Evolutionary conservation across 2,797 vertebrate genomes (phyloP).

Genomic region (Ficedula albicollis): DNA sequence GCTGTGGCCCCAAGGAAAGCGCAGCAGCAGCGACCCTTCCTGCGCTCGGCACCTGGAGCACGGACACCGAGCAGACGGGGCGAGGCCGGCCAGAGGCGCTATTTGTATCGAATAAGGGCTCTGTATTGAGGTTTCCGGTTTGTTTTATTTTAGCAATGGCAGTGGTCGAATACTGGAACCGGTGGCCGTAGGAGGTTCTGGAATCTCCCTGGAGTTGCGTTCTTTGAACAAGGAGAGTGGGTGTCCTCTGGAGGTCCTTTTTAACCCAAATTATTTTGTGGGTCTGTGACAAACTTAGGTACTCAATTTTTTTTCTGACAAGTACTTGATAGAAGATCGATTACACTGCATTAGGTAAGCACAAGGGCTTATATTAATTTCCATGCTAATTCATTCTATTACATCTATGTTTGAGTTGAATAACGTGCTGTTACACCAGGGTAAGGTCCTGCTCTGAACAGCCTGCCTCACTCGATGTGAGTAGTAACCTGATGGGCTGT

Average conservation of each 20-base stretch:
- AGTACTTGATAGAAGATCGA: not conserved
- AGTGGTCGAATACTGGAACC: not conserved
- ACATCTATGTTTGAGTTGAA: not conserved
- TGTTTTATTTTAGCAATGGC: accelerated
- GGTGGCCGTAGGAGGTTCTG: not conserved
- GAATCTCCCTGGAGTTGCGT: not conserved
- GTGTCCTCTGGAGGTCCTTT: not conserved
- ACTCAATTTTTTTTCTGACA: not conserved
- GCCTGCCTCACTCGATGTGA: not conserved
- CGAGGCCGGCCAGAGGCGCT: accelerated
- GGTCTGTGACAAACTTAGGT: not conserved
- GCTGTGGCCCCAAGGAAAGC: too few species aligned
- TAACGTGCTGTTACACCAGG: accelerated
- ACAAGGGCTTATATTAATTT: not conserved
- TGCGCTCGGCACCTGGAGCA: not conserved
- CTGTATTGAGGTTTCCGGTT: accelerated
- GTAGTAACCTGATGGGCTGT: not conserved
- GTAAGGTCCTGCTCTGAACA: not conserved
- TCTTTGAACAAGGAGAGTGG: not conserved
- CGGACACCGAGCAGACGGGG: accelerated
- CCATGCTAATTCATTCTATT: not conserved
- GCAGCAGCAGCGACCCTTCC: too few species aligned
- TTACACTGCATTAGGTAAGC: not conserved
- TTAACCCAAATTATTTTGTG: not conserved
- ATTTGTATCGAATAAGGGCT: accelerated